Base-by-base conservation (phyloP, 1,140 invertebrate genomes). In the Drosophila paulistorum region DNA sequence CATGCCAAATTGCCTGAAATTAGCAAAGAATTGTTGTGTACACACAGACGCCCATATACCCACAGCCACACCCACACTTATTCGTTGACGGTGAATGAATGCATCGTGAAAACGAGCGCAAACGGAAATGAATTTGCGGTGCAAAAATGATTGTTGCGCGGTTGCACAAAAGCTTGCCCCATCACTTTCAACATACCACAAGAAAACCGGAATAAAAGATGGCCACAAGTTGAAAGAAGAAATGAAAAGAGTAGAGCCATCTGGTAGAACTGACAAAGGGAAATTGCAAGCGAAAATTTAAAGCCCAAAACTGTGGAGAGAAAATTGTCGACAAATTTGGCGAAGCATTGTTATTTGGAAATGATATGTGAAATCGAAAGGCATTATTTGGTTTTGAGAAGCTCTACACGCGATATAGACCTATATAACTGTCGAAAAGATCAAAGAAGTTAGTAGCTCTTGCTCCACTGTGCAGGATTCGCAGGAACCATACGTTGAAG, bases 91-190 rank as follows among this genome's bases (percentile, higher is more conserved):
- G n/a, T 20, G 45, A 48, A 48, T 48, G 45, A 51, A 59, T n/a
- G 3, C 26, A 20, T 3, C 7, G 23, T 45, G 58, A 58, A 71
- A 85, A 68, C 42, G 58, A 77, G 74, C 41, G 39, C 72, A 76
- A 86, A 61, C 80, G 83, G 84, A 87, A 87, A 87, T 87, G 77
- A 87, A 87, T 89, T 87, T 79, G 76, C 71, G 84, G 80, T 76
- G 80, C 84, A 80, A 87, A 74, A 89, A 83, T 83, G 84, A 89
- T 87, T 87, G 84, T 89, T 87, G 71, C 73, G 72, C 71, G 76
- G 79, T 86, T 86, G 71, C 73, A 87, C 83, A 87, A 89, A 80
- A 80, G 70, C 79, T 57, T 59, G 37, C 30, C 26, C 11, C 63
- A 23, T n/a, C 45, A 54, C 35, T 51, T 23, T 23, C 45, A 23